Evolutionary conservation across 2,888 invertebrate species (phyloP).

Genomic region (Amphipoea oculea): DNA sequence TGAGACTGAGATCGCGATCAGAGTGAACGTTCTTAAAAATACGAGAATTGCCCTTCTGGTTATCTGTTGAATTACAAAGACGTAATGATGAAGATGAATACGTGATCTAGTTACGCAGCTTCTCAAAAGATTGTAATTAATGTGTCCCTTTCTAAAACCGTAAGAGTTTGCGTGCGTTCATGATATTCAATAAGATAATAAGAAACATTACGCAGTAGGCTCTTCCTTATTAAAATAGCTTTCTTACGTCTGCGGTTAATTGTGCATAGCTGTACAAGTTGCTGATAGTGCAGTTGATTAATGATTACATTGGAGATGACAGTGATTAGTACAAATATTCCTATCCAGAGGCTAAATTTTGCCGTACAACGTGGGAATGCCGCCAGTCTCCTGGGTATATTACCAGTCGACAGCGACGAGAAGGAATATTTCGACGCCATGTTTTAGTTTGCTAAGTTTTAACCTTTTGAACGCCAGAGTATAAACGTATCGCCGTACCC

Average conservation of each 20-base stretch:
- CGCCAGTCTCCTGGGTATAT: too few species aligned
- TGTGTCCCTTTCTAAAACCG: conserved; percentile 44
- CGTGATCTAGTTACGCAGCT: conserved; percentile 8
- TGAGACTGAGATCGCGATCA: too few species aligned
- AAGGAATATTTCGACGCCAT: too few species aligned
- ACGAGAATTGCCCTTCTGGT: too few species aligned
- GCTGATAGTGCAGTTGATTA: conserved; percentile 24
- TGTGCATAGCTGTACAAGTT: conserved; percentile 50
- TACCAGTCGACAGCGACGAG: too few species aligned
- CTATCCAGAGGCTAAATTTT: too few species aligned
- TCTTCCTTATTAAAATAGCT: conserved; percentile 63
- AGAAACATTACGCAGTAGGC: conserved; percentile 30
- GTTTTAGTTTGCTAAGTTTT: too few species aligned
- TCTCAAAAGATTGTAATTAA: background rate
- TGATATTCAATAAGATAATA: conserved; percentile 51
- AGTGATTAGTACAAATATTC: background rate
- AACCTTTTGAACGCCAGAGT: too few species aligned
- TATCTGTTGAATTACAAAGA: background rate
- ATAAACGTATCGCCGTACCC: too few species aligned
- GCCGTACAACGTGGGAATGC: too few species aligned
- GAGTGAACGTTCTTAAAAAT: too few species aligned
- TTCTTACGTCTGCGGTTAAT: conserved; percentile 61
- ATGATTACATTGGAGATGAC: conserved; percentile 10
- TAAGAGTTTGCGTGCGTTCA: conserved; percentile 33
- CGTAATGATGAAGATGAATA: background rate